Evolutionary conservation across 2,888 invertebrate genomes (phyloP), one percentile per base, ranked within the genome.

Genomic region (Eilema sororculum): DNA sequence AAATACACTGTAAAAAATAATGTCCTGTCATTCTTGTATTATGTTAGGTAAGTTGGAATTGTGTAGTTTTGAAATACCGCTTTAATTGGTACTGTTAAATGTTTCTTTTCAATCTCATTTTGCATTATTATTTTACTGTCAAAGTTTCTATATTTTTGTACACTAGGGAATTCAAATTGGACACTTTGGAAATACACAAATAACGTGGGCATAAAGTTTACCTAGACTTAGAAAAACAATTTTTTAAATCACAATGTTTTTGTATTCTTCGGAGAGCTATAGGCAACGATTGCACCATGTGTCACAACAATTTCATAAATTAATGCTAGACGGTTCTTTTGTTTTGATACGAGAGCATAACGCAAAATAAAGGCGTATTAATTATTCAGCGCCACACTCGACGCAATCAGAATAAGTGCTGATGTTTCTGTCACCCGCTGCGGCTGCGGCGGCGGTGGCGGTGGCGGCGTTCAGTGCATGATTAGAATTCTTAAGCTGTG

Each of bases 301-400:
- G 77, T 78, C 73, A 65, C 79, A 85, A 84, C 87, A 89, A 90
- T 84, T 91, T 91, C 89, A 90, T 89, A 91, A 93, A 92, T 91
- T 85, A 91, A 90, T 80, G 88, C 89, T 84, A 81, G 80, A 83
- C 82, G 86, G 81, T 87, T 89, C 91, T 91, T 92, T 95, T 94
- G 93, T 94, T 92, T 91, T 84, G 87, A 75, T 81, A 70, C 78
- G 81, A 84, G 84, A 88, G 89, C 87, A 89, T 89, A 87, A 90
- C 90, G 87, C 88, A 90, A 93, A 94, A 94, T 94, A 93, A 93
- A 93, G 93, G 91, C 92, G 87, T 93, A 94, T 95, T 95, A 95
- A 95, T 95, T 95, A 95, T 95, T 95, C 95, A 91, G 90, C 90
- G 90, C 95, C 95, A 95, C 93, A 95, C 95, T 95, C 95, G 91